A percentile compares a stretch with the other conserved stretches of the same genome.
Evolutionary conservation across 2,797 vertebrate genomes (phyloP).

Genomic region (Pseudochromis fuscus): DNA sequence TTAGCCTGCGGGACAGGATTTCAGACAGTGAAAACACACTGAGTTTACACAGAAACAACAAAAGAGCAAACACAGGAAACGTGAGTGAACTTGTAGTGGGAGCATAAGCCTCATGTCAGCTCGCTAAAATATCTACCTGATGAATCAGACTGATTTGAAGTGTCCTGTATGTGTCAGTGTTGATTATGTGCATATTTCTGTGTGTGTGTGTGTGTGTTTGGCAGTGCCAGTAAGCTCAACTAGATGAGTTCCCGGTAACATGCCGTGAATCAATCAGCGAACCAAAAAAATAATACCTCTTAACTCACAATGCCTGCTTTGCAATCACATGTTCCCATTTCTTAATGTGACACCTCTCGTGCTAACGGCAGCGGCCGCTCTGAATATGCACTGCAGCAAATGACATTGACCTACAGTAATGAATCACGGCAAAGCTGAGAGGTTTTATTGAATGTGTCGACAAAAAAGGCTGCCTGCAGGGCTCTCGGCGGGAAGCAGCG

Average conservation of each 20-base stretch:
- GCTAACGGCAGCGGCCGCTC: conserved; percentile 8
- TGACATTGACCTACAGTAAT: conserved; percentile 63
- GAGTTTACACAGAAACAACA: conserved; percentile 75
- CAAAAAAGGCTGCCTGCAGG: conserved; percentile 62
- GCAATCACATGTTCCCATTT: conserved; percentile 18
- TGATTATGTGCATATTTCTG: conserved; percentile 28
- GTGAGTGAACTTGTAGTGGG: conserved; percentile 69
- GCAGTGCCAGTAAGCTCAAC: conserved; percentile 34
- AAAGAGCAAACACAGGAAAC: conserved; percentile 65
- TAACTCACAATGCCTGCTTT: conserved; percentile 27
- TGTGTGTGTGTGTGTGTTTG: conserved; percentile 2
- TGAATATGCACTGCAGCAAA: conserved; percentile 48
- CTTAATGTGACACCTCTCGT: conserved; percentile 22
- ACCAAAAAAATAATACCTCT: conserved; percentile 12
- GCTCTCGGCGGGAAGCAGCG: conserved; percentile 64
- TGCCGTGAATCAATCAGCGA: conserved; percentile 25
- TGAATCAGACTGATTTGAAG: conserved; percentile 67
- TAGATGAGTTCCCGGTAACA: conserved; percentile 62
- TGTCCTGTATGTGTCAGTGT: conserved; percentile 46
- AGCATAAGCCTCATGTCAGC: conserved; percentile 41
- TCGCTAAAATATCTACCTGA: conserved; percentile 70
- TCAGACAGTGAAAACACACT: conserved; percentile 66
- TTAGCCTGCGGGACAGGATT: conserved; percentile 57
- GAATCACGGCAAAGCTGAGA: conserved; percentile 58
- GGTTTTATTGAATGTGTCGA: conserved; percentile 62